Evolutionary conservation across 1,140 invertebrate species (phyloP).

Genomic region (Pseudomyrmex dendroicus): DNA sequence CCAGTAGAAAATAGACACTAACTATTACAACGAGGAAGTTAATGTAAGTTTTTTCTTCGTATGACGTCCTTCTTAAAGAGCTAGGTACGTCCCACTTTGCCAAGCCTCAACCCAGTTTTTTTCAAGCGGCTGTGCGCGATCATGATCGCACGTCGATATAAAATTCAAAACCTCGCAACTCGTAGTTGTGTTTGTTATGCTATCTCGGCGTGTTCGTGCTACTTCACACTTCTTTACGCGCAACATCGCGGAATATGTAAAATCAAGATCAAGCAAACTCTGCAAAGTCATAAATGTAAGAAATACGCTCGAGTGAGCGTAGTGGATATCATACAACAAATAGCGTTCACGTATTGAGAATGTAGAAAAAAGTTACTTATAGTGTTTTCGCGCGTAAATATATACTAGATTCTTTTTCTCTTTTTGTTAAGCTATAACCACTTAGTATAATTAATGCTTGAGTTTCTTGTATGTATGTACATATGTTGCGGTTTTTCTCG

Average conservation of each 20-base stretch:
- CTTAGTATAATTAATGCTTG: too few species aligned
- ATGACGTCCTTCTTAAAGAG: slow-evolving; percentile 54
- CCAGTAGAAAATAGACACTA: slow-evolving; percentile 42
- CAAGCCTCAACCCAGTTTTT: slow-evolving; percentile 47
- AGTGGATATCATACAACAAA: not conserved
- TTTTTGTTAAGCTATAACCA: too few species aligned
- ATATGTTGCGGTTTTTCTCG: too few species aligned
- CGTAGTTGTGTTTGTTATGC: slow-evolving; percentile 15
- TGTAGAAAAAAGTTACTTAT: too few species aligned
- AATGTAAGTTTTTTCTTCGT: slow-evolving; percentile 38
- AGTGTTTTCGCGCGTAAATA: too few species aligned
- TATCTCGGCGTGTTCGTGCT: slow-evolving; percentile 1
- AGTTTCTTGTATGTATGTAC: too few species aligned
- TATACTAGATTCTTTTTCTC: too few species aligned
- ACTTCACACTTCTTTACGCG: not conserved
- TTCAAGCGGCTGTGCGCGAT: slow-evolving; percentile 42
- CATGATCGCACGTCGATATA: slow-evolving; percentile 43
- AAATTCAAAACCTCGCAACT: slow-evolving; percentile 48
- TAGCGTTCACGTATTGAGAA: too few species aligned
- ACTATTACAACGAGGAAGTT: slow-evolving; percentile 36
- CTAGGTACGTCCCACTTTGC: slow-evolving; percentile 37
- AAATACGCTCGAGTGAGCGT: not conserved
- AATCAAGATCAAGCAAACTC: not conserved
- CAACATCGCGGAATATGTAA: slow-evolving; percentile 2
- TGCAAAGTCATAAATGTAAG: not conserved